Conservation (phyloP, 2,797 vertebrate genomes). For the Discoglossus pictus region DNA sequence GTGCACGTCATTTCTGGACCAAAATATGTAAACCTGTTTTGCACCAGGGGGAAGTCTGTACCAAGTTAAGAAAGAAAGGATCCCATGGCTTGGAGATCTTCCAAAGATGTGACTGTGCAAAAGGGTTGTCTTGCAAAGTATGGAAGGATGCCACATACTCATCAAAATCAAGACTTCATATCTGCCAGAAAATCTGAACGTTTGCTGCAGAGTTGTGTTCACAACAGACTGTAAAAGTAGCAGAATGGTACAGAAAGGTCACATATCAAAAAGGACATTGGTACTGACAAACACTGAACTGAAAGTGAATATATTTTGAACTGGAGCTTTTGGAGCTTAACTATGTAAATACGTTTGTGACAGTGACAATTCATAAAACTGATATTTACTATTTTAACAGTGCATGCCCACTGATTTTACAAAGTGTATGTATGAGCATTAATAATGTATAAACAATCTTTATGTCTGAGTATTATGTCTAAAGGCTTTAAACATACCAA, state of each 20-base stretch:
- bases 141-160: slow-evolving; percentile 98
- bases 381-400: slow-evolving; percentile 55
- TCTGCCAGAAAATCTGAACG: slow-evolving; percentile 83
- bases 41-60: slow-evolving; percentile 93
- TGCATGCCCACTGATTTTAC: slow-evolving; percentile 47
- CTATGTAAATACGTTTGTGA: slow-evolving; percentile 63
- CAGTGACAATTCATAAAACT: slow-evolving; percentile 50
- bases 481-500: slow-evolving; percentile 19
- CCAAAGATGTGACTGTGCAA: slow-evolving; percentile 96
- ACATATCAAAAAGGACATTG: slow-evolving; percentile 28
- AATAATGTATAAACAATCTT: slow-evolving; percentile 36
- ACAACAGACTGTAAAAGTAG: slow-evolving; percentile 44
- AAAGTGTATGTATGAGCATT: slow-evolving; percentile 45
- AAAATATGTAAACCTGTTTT: slow-evolving; percentile 98
- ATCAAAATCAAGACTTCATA: slow-evolving; percentile 94
- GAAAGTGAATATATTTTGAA: slow-evolving; percentile 47
- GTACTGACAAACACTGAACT: slow-evolving; percentile 50
- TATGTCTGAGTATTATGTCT: slow-evolving; percentile 31
- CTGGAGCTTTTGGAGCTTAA: slow-evolving; percentile 53
- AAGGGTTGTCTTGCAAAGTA: slow-evolving; percentile 94
- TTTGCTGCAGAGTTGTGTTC: not conserved
- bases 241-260: slow-evolving; percentile 14
- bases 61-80: slow-evolving; percentile 96
- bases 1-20: slow-evolving; percentile 98
- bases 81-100: slow-evolving; percentile 94